Evolutionary conservation across 2,888 invertebrate species (phyloP), one percentile per base, ranked within the genome.

Genomic region (Ormyrus pomaceus): DNA sequence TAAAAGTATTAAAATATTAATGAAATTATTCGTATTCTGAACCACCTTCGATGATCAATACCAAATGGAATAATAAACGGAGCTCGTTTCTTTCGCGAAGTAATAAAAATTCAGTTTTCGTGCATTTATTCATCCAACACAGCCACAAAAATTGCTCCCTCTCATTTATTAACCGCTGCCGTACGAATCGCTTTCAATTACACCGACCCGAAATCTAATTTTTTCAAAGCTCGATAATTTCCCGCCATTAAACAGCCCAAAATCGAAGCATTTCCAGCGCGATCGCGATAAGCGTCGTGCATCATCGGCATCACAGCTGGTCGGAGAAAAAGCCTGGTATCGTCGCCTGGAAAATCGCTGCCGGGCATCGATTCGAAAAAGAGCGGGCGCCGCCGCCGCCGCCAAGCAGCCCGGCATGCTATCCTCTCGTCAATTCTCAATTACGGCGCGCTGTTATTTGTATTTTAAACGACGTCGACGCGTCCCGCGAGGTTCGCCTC

Each of bases 351-450:
- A 34, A 34, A 34, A 34, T 34, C 34, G 34, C 34, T 34, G 34
- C 34, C 34, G 34, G 34, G 34, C 34, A 34, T 34, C 34, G 34
- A 34, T 34, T 34, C 34, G 34, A 34, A 34, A 34, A 34, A 34
- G 82, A 83, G 79, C 13, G 13, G 13, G 0, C 80, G 51, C 74
- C 69, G 75, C 9, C 59, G 71, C 51, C 34, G 34, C 34, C 34
- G 34, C 34, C 34, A 34, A 34, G 34, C 34, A 34, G 34, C 34
- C 34, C 34, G 46, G 83, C 87, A 87, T 88, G 87, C 86, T 85
- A 87, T 85, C 82, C 86, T 85, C 86, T 86, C 86, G 86, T 87
- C 86, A 87, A 87, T 87, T 87, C 85, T 85, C 85, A 86, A 87
- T 87, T 86, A 87, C 82, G 85, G 34, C 72, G 51, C 8, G 58